Base-by-base conservation (phyloP, 2,888 invertebrate species). In the Spialia ferax region DNA sequence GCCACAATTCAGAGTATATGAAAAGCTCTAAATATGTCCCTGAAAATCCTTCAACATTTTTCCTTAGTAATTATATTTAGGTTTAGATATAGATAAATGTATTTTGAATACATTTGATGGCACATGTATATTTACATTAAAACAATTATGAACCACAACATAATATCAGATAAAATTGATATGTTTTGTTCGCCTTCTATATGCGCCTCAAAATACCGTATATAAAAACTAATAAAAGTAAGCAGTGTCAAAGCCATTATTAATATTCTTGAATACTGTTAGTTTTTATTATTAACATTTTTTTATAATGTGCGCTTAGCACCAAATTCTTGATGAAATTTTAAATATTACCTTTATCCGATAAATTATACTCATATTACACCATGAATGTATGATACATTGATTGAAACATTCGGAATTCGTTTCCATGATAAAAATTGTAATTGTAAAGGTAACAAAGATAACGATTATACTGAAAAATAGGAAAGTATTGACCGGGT, bases 1-100 rank as follows among this genome's bases (percentile, higher is more conserved):
- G 74, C 77, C 77, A 82, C 77, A 81, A 78, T 75, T 77, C 22
- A 57, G 38, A 32, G 20, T 66, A 66, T 13, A 54, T 7, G 29
- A 38, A 52, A 66, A 59, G 57, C 65, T 59, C 18, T 22, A 32
- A 50, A 45, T 54, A 15, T 15, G 1, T 38, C 8, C 57, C 20
- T 50, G 15, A 10, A 64, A 59, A 59, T 52, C 50, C 35, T 56
- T 50, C 23, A 26, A 65, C 20, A 22, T 22, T 57, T 20, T 38
- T 32, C 26, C 42, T n/a, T 60, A 60, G 42, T 59, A n/a, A 60
- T 54, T 45, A 60, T 50, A 42, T 65, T 59, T 52, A 65, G 59
- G 23, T 50, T 35, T 13, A 65, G 59, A 50, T 50, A 48, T 50
- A 42, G 7, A 15, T 42, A 54, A 22, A 59, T 52, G 59, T 65